Conservation (phyloP, 2,797 vertebrate species). For the Muscicapa comitata region DNA sequence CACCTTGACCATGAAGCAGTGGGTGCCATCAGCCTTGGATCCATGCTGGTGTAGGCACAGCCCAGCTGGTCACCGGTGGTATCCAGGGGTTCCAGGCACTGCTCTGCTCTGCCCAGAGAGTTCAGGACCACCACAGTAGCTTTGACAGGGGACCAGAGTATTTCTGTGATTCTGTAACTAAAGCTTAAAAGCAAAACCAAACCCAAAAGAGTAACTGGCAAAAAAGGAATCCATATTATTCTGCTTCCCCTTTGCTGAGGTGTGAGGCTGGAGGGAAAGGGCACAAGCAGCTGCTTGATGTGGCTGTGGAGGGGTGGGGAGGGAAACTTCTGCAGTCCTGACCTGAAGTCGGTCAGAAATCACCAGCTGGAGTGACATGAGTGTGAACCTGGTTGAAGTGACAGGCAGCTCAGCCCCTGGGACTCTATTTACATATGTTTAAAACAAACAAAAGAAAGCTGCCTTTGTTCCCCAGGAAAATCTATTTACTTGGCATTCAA, state of each 20-base stretch:
- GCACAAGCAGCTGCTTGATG: not conserved
- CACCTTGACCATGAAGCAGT: not conserved
- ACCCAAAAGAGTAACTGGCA: not conserved
- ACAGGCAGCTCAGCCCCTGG: slow-evolving; percentile 31
- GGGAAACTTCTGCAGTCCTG: not conserved
- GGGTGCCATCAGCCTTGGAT: not conserved
- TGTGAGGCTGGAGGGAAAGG: not conserved
- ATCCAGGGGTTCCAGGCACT: not conserved
- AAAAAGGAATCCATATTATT: not conserved
- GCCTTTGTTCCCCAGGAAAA: slow-evolving; percentile 44
- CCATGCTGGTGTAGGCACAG: not conserved
- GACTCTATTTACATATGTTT: slow-evolving; percentile 52
- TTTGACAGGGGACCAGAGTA: not conserved
- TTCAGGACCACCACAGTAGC: accelerated
- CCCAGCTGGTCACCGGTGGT: not conserved
- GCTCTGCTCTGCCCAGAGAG: not conserved
- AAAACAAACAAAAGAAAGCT: slow-evolving; percentile 45
- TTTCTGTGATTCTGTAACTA: not conserved
- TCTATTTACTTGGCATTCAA: slow-evolving; percentile 48
- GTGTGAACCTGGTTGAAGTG: slow-evolving; percentile 1
- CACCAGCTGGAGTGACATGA: slow-evolving; percentile 3
- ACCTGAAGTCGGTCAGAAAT: not conserved
- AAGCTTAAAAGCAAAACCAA: not conserved
- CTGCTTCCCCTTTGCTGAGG: not conserved
- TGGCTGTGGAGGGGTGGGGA: not conserved